Evolutionary conservation across 2,797 vertebrate species (phyloP), one percentile per base, ranked within the genome.

Genomic region (Tragelaphus oryx): DNA sequence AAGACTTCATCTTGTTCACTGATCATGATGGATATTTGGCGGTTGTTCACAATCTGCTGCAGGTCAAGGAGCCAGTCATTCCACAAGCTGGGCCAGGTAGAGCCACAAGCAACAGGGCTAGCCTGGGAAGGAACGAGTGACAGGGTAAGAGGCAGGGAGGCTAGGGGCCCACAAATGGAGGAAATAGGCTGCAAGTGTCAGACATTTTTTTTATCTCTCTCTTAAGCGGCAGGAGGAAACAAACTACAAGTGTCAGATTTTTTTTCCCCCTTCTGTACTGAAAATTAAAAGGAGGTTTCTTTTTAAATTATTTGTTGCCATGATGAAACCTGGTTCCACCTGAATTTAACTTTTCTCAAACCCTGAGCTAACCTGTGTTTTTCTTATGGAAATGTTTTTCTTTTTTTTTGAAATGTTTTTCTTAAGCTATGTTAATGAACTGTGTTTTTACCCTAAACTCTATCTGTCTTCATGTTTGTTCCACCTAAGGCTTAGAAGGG

Each of bases 161-260:
- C n/a, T 33, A 65, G 4, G 16, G 16, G 60, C 60, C 60, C 0
- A 3, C 14, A 2, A 62, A 33, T 0, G 16, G 60, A 65, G n/a
- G 60, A 33, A 65, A 33, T 33, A 18, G 30, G 30, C 30, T 65
- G 60, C 60, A 65, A 33, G 60, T 65, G 60, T 65, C 60, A 65
- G 30, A n/a, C 30, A 18, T 65, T 33, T 46, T 46, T 46, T n/a
- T 65, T 62, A 0, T 17, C 16, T 62, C 16, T 62, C 16, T n/a
- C 59, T 62, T 8, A 65, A 65, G 30, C 1, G 3, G 30, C 30
- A n/a, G 30, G 7, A n/a, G 60, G 16, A 65, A 65, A 62, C 60
- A 62, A 62, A 17, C 30, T 62, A 62, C 60, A 62, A 8, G 60
- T 33, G 30, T 65, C 60, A 65, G 16, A 33, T 65, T 18, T 9